Evolutionary conservation across 2,113 vertebrate genomes (phyloP).

Genomic region (Heliornis fulica): DNA sequence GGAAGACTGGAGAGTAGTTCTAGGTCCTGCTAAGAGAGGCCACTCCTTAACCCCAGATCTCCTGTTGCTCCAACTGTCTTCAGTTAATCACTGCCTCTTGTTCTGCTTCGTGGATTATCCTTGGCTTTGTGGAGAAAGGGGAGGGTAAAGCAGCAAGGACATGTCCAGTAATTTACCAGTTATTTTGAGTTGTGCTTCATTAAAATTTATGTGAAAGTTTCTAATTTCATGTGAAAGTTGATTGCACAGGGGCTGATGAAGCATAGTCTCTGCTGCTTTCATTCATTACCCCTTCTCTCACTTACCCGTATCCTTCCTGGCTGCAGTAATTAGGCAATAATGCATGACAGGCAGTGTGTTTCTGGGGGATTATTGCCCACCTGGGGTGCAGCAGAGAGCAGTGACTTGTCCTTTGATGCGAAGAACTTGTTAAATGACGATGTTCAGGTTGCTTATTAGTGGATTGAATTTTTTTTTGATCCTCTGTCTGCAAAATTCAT

Average conservation of each 20-base stretch:
- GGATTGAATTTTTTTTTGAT: neutral
- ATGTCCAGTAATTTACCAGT: neutral
- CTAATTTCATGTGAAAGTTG: conserved; percentile 21
- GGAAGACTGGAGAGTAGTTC: neutral
- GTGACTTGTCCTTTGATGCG: neutral
- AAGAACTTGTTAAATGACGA: neutral
- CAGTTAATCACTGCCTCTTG: neutral
- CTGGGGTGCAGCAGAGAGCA: neutral
- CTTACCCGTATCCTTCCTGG: neutral
- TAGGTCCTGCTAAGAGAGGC: neutral
- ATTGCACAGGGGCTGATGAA: neutral
- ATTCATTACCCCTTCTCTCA: neutral
- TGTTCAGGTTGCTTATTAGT: neutral
- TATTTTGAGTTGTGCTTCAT: neutral
- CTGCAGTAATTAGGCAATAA: conserved; percentile 10
- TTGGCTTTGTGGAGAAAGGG: neutral
- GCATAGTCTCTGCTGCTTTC: neutral
- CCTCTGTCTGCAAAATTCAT: neutral
- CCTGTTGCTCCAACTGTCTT: neutral
- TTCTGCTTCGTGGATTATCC: neutral
- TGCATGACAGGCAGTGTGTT: neutral
- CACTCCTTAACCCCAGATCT: neutral
- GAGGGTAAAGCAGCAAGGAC: neutral
- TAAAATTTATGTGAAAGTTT: neutral
- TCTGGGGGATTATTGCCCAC: neutral